Conservation (phyloP, 2,888 invertebrate genomes). For the Nomada fabriciana region DNA sequence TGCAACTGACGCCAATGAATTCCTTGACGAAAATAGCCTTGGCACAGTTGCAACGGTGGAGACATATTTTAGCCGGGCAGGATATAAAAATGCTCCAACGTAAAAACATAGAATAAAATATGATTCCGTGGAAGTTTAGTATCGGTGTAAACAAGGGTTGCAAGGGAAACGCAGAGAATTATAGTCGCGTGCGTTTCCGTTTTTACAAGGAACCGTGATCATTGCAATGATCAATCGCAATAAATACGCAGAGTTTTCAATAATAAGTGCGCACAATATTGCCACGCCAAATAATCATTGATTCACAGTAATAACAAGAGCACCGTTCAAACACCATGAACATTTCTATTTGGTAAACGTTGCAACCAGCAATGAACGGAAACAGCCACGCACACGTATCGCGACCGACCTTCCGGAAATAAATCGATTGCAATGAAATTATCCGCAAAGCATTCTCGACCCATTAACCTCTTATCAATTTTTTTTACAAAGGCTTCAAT, state of each 20-base stretch:
- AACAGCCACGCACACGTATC: slow-evolving; percentile 36
- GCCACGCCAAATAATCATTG: slow-evolving; percentile 38
- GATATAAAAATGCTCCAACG: too few relatives aligned
- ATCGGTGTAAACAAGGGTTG: too few relatives aligned
- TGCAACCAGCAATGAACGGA: slow-evolving; percentile 21
- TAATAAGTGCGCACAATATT: too few relatives aligned
- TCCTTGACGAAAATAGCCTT: slow-evolving; percentile 40
- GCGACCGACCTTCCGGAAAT: slow-evolving; percentile 54
- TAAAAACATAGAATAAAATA: neutral
- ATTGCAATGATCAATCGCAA: too few relatives aligned
- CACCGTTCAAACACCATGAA: slow-evolving; percentile 15
- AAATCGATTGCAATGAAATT: slow-evolving; percentile 45
- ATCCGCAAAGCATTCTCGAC: slow-evolving; percentile 18
- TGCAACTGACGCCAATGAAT: slow-evolving; percentile 37
- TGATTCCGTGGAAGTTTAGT: neutral
- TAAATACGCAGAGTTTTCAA: too few relatives aligned
- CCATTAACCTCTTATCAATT: slow-evolving; percentile 25
- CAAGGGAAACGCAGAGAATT: too few relatives aligned
- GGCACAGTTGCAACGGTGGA: slow-evolving; percentile 19
- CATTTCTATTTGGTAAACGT: slow-evolving; percentile 51
- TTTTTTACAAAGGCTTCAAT: too few relatives aligned
- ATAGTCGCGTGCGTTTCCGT: too few relatives aligned
- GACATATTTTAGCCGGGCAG: too few relatives aligned
- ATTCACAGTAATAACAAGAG: slow-evolving; percentile 3
- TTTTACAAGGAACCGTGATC: too few relatives aligned